These are phyloP conservation scores for Perognathus longimembris DNA, from an alignment of 2,113 vertebrate species.

Conservation along the genomic window DNA sequence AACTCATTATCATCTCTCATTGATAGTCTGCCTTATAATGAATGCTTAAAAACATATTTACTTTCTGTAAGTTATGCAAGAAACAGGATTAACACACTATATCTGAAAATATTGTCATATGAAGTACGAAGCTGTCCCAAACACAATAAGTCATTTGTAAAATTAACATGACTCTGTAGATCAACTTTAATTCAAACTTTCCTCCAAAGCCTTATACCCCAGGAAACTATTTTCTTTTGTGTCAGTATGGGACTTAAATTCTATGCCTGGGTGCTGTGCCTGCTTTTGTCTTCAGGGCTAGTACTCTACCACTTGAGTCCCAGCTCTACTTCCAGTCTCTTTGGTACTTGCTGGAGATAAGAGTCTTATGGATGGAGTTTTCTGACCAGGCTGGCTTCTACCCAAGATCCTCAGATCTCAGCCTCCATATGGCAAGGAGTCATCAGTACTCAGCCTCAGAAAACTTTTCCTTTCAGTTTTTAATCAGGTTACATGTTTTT, in stretches of 20 bases:
- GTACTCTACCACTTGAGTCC: too few relatives aligned
- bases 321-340: too few relatives aligned
- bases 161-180: neutral
- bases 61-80: conserved; percentile 52
- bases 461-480: neutral
- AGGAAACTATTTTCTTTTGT: neutral
- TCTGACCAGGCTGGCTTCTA: too few relatives aligned
- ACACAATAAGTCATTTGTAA: neutral
- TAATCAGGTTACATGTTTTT: neutral
- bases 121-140: neutral
- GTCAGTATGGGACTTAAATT: too few relatives aligned
- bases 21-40: neutral
- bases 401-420: too few relatives aligned
- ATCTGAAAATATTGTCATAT: neutral
- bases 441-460: too few relatives aligned
- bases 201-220: rapidly evolving
- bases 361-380: too few relatives aligned
- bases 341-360: too few relatives aligned
- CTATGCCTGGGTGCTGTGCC: too few relatives aligned
- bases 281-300: too few relatives aligned
- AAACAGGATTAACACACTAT: neutral
- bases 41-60: neutral
- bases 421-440: too few relatives aligned
- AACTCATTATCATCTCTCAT: neutral
- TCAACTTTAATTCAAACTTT: neutral